Evolutionary conservation across 2,797 vertebrate genomes (phyloP), one percentile per base, ranked within the genome.

Genomic region (Novumbra hubbsi): DNA sequence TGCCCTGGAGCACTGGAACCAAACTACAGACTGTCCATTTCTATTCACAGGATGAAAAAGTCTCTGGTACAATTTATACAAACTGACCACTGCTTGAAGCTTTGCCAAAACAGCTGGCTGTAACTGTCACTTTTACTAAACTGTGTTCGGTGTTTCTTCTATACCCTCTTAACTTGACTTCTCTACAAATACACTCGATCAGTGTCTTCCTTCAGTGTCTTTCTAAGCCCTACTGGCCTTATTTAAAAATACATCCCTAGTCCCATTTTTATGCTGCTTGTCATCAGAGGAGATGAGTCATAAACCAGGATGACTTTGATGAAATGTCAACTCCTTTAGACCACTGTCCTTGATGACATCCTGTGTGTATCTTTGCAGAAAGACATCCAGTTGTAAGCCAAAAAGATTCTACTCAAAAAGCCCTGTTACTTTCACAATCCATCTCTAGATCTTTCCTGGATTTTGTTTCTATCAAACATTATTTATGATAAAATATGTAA

Each of bases 301-400:
- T 15, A 12, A 73, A 24, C 21, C 63, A 15, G 48, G 52, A 32
- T 34, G 45, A 70, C 15, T 32, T 77, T 78, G 71, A 19, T 21
- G n/a, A 73, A 19, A 68, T 63, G 32, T 41, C 52, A 12, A 3
- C 30, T 15, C 76, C 67, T 76, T 71, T 38, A 71, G 67, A 62
- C 7, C 21, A 55, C n/a, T 52, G 1, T 30, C 14, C 52, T n/a
- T 49, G 70, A 34, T 28, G n/a, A 32, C 70, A 71, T 34, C 52
- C 9, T 68, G n/a, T 68, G 12, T 34, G 15, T 34, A 8, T 68
- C 4, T 76, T 11, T 66, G 16, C 50, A 62, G 8, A 72, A 60
- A 60, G 1, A 21, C 15, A 64, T 73, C 67, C n/a, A 68, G 70
- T 66, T 74, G 19, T 68, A 68, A 21, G 27, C 9, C 11, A 71